Conservation (phyloP, 2,888 invertebrate species). For the Hypomecis atomaria region DNA sequence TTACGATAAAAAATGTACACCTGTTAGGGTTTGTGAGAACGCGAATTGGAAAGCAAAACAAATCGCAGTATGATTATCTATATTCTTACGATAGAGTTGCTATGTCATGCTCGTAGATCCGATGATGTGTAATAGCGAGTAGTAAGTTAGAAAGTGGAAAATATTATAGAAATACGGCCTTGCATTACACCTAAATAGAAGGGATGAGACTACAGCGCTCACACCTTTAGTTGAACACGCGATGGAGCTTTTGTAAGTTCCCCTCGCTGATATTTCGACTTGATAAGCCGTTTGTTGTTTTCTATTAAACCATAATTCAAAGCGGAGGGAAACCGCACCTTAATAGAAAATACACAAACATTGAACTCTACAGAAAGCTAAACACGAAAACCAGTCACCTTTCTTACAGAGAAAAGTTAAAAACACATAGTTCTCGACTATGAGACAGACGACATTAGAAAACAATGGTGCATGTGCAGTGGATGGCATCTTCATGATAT, state of each 20-base stretch:
- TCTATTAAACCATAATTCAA: conserved; percentile 50
- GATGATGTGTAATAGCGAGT: not conserved
- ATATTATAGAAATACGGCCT: not conserved
- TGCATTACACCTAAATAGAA: not conserved
- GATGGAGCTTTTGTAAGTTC: conserved; percentile 57
- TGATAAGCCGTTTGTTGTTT: conserved; percentile 54
- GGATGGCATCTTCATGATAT: conserved; percentile 25
- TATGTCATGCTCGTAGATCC: conserved; percentile 20
- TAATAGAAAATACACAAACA: conserved; percentile 44
- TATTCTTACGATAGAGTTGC: conserved; percentile 24
- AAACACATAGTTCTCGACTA: conserved; percentile 19
- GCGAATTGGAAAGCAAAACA: conserved; percentile 50
- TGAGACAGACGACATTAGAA: conserved; percentile 23
- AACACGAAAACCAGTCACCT: conserved; percentile 28
- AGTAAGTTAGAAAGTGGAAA: not conserved
- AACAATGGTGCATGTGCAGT: conserved; percentile 33
- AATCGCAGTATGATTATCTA: conserved; percentile 43
- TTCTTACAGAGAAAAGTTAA: conserved; percentile 22
- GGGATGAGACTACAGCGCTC: conserved; percentile 7
- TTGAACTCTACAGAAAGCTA: conserved; percentile 11
- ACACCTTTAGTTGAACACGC: conserved; percentile 64
- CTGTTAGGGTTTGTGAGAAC: conserved; percentile 47
- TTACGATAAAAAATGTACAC: conserved; percentile 37
- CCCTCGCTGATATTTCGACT: conserved; percentile 60
- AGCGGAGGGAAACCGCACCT: conserved; percentile 56